Evolutionary conservation across 1,140 invertebrate species (phyloP), one percentile per base, ranked within the genome.

Genomic region (Orius laevigatus): DNA sequence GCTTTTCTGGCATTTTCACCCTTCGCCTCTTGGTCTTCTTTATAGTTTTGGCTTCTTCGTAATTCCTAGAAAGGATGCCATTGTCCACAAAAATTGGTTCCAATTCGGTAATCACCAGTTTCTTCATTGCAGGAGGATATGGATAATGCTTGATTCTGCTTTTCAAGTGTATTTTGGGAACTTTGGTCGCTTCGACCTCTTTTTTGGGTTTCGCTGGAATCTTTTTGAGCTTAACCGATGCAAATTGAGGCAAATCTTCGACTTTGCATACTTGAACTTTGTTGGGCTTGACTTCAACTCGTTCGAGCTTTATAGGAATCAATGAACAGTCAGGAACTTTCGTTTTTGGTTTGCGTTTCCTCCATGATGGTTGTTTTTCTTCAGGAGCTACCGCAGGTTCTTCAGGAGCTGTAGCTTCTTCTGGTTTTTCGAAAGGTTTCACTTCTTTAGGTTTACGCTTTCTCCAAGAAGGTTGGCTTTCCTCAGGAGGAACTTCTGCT

Each of bases 41-140:
- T 15, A 76, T 53, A 62, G 74, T 71, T 39, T 71, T 57, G 2
- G 78, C 76, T 65, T 81, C 78, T 60, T 75, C 69, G 0, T 76
- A 63, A 62, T 79, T 82, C 63, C 79, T 66, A 1, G 77, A 80
- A 16, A 82, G 53, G 50, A 76, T 70, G 18, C 79, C 79, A 57
- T 68, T 66, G 62, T 80, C 68, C 8, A 67, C 65, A 36, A 53
- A 53, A 14, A 52, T 49, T 5, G 57, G 56, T 49, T 56, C 57
- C 14, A 63, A 18, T 16, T 56, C 46, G 6, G 55, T 52, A 9
- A 61, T 53, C 11, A 51, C 43, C 19, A 56, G 51, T 41, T 47
- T 52, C 18, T 55, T 32, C 20, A 58, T 57, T 73, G 53, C 31
- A 9, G 75, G 66, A 15, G 70, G 50, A 51, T 47, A 58, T 33